Conservation (phyloP, 1,140 invertebrate species). For the Orchestia grillus region DNA sequence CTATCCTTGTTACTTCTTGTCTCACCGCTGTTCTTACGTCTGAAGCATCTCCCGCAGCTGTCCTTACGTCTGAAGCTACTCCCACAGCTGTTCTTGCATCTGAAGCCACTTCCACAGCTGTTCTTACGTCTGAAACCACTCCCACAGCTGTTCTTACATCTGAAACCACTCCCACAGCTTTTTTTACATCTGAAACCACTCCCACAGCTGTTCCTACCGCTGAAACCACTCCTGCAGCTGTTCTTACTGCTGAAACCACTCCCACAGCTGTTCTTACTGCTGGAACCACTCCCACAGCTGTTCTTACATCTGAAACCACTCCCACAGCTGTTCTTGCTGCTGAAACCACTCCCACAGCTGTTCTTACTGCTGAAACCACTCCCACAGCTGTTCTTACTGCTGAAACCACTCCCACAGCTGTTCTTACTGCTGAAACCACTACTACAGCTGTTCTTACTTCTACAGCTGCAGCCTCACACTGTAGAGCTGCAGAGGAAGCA, state of each 20-base stretch:
- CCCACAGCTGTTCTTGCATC: neutral
- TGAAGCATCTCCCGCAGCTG: neutral
- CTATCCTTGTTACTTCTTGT: neutral
- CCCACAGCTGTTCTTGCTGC: neutral
- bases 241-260: neutral
- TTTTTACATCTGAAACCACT: neutral
- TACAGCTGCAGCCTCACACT: no score
- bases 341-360: neutral
- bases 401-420: no score
- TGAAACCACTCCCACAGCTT: neutral
- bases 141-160: neutral
- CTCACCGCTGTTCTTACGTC: neutral
- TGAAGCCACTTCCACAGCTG: neutral
- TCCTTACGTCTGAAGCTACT: neutral
- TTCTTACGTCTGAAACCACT: neutral
- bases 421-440: no score
- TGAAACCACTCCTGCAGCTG: neutral
- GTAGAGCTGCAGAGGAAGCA: no score
- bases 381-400: no score
- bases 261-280: neutral
- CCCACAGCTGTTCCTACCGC: neutral
- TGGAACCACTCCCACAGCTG: neutral
- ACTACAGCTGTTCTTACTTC: neutral
- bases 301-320: neutral
- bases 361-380: no score